Percentiles rank a stretch among this genome's conserved stretches.
Conservation (phyloP, 2,888 invertebrate genomes). For the Uloborus plumipes region DNA sequence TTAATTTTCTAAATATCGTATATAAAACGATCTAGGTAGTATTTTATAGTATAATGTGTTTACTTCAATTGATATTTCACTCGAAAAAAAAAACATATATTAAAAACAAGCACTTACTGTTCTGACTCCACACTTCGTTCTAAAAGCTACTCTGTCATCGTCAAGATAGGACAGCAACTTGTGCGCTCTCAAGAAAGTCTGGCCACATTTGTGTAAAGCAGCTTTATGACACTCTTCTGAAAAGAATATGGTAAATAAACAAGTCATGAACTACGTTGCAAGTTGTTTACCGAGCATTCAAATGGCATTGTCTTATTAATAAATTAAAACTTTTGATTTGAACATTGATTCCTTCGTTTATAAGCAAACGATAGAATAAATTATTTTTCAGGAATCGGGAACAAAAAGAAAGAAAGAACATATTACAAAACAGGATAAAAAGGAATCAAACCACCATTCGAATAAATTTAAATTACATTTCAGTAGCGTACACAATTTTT, state of each 20-base stretch:
- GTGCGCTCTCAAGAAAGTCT: constrained; percentile 61
- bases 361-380: too few relatives aligned
- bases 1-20: too few relatives aligned
- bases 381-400: too few relatives aligned
- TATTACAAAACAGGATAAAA: too few relatives aligned
- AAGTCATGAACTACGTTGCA: background rate
- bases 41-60: background rate
- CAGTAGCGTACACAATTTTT: too few relatives aligned
- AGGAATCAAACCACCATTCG: too few relatives aligned
- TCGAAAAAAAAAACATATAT: background rate
- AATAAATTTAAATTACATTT: too few relatives aligned
- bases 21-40: too few relatives aligned
- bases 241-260: background rate
- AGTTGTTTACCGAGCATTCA: too few relatives aligned
- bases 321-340: too few relatives aligned
- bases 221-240: constrained; percentile 64
- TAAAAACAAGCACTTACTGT: constrained; percentile 41
- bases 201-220: constrained; percentile 64
- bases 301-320: background rate
- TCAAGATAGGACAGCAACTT: constrained; percentile 56
- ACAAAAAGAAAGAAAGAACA: too few relatives aligned
- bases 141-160: constrained; percentile 47
- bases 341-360: too few relatives aligned
- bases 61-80: background rate
- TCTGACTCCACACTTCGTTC: constrained; percentile 63